Conservation (phyloP, 92 coral and sea anemone species). For the Plumapathes pennacea region DNA sequence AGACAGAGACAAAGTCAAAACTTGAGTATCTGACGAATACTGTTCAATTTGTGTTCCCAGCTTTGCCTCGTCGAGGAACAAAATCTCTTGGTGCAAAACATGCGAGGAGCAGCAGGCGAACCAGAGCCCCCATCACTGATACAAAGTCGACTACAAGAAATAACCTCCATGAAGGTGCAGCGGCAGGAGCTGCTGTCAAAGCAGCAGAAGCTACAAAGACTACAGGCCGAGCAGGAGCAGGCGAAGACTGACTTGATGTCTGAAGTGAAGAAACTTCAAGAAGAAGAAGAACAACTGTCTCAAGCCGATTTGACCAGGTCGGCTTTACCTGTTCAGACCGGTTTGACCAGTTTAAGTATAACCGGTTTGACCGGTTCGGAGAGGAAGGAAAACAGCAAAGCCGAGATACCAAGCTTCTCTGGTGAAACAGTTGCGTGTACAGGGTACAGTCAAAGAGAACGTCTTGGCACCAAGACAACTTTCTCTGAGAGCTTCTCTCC, state of each 20-base stretch:
- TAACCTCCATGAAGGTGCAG: slow-evolving; percentile 65
- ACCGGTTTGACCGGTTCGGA: no score
- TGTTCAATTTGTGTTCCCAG: slow-evolving; percentile 45
- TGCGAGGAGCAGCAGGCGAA: slow-evolving; percentile 45
- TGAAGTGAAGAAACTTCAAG: slow-evolving; percentile 54
- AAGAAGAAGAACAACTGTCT: slow-evolving; percentile 21
- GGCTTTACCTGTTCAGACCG: no score
- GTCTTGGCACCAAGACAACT: no score
- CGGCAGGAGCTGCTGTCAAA: slow-evolving; percentile 62
- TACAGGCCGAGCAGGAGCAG: slow-evolving; percentile 59
- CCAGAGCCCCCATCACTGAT: slow-evolving; percentile 17
- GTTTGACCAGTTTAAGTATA: no score
- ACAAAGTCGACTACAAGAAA: slow-evolving; percentile 30
- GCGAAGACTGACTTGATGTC: slow-evolving; percentile 51
- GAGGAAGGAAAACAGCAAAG: no score
- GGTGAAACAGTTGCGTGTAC: no score
- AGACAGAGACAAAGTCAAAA: no score
- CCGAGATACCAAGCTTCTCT: no score
- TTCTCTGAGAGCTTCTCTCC: no score
- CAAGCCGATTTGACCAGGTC: no score
- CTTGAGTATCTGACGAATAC: background rate
- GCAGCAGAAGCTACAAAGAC: slow-evolving; percentile 59
- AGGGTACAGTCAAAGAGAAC: no score
- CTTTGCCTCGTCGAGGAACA: slow-evolving; percentile 86
- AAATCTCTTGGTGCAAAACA: slow-evolving; percentile 62